phyloP scores from a whole-genome alignment of 35 echinoderm and acorn worm species.

The Lytechinus variegatus region DNA sequence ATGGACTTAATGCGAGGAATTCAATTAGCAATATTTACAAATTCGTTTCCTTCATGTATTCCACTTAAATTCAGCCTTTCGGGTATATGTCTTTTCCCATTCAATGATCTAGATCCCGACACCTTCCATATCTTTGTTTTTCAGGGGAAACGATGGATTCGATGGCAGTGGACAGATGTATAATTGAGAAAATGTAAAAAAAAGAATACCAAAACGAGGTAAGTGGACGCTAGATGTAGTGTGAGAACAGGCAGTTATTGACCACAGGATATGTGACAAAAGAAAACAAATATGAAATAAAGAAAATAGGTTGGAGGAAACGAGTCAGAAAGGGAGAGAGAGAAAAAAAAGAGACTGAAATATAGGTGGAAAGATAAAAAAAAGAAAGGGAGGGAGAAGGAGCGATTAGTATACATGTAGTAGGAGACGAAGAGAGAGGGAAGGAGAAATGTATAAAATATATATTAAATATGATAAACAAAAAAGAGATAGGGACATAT shows the following conservation, averaged over 20 bases:
- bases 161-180: not conserved
- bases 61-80: slow-evolving; percentile 3
- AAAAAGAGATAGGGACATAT: too few relatives aligned
- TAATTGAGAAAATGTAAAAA: not conserved
- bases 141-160: not conserved
- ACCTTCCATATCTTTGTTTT: not conserved
- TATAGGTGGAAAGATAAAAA: not conserved
- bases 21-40: slow-evolving; percentile 15
- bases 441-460: not conserved
- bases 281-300: not conserved
- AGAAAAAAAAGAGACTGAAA: not conserved
- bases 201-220: too few relatives aligned
- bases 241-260: not conserved
- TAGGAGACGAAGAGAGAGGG: too few relatives aligned
- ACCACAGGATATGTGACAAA: not conserved
- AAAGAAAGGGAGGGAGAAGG: not conserved
- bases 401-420: not conserved
- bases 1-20: slow-evolving; percentile 1
- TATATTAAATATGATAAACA: too few relatives aligned
- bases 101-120: not conserved
- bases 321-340: not conserved
- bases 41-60: not conserved
- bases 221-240: too few relatives aligned
- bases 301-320: not conserved
- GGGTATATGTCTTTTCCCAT: not conserved